Evolutionary conservation across 2,888 invertebrate genomes (phyloP).

Genomic region (Minunthozetes semirufus): DNA sequence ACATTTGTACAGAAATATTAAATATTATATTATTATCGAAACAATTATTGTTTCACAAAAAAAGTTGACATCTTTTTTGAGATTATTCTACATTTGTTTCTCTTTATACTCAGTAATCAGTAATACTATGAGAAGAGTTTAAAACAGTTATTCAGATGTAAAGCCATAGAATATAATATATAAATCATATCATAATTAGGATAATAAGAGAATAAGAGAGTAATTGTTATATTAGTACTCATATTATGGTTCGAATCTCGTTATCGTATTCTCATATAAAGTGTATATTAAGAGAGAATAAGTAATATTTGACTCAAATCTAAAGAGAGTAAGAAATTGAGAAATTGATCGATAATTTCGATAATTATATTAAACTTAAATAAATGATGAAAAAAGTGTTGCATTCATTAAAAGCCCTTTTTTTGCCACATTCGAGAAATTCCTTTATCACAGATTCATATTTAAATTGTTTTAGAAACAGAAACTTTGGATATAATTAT

Average conservation of each 20-base stretch:
- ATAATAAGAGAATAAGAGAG: background rate
- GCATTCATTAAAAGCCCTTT: background rate
- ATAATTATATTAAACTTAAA: background rate
- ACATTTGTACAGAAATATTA: slow-evolving; percentile 24
- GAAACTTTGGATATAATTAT: slow-evolving; percentile 30
- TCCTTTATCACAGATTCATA: slow-evolving; percentile 20
- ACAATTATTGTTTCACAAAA: slow-evolving; percentile 12
- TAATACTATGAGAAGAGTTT: background rate
- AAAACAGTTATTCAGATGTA: slow-evolving; percentile 4
- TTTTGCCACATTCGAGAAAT: background rate
- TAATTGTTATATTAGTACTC: background rate
- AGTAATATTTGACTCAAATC: slow-evolving; percentile 19
- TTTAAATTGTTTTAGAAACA: slow-evolving; percentile 17
- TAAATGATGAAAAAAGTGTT: slow-evolving; percentile 9
- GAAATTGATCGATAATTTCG: background rate
- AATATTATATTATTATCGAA: too few relatives aligned
- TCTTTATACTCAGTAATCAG: background rate
- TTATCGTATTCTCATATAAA: background rate
- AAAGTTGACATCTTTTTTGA: slow-evolving; percentile 2
- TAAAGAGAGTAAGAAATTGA: slow-evolving; percentile 7
- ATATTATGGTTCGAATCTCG: background rate
- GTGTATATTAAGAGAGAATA: slow-evolving; percentile 6
- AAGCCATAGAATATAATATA: background rate
- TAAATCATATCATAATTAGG: background rate
- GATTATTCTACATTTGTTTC: slow-evolving; percentile 22